Base-by-base conservation (phyloP, 1,140 invertebrate species). In the Drosophila aff. region DNA sequence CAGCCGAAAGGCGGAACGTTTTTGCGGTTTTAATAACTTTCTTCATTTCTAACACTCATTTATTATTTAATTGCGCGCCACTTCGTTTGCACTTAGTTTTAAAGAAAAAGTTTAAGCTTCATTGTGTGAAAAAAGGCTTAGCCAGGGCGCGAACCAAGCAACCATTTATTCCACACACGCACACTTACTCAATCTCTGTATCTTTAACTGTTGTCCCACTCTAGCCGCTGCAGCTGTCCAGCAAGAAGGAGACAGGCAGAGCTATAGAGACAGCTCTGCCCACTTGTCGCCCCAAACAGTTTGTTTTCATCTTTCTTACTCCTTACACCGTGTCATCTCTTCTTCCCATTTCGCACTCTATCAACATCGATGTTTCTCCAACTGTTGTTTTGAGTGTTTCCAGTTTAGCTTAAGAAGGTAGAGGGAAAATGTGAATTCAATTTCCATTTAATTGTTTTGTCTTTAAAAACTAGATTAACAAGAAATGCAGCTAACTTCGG, bases 81-180 rank as follows among this genome's bases (percentile, higher is more conserved):
- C 31, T 18, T 31, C 1, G 15, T 23, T n/a, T 31, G 52, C 33
- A 26, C 23, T 31, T 3, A 4, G 4, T 53, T 26, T 49, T 18
- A 11, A 15, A 16, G 15, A 7, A 21, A 10, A 40, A 63, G 11
- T 36, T 5, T 0, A 53, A 53, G 31, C 50, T 68, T 52, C 1
- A 4, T 10, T n/a, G 18, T n/a, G 3, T 26, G 43, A 31, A 31
- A 8, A 50, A 82, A 82, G 67, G 67, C 53, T 74, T 43, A 82
- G 75, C 75, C 26, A 47, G 33, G 59, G n/a, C 68, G 31, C 40
- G 40, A 82, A 82, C 80, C 80, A 18, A 10, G n/a, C 36, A 31
- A 9, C 8, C 7, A 31, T 31, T 31, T 31, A 15, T 11, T 11
- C 16, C 31, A 38, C 11, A 38, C 11, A 4, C 1, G 11, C 4